Percentiles rank a stretch among this genome's conserved stretches.
These are phyloP conservation scores for Bombus confusus DNA, from an alignment of 1,140 invertebrate species.

Conservation along the genomic window DNA sequence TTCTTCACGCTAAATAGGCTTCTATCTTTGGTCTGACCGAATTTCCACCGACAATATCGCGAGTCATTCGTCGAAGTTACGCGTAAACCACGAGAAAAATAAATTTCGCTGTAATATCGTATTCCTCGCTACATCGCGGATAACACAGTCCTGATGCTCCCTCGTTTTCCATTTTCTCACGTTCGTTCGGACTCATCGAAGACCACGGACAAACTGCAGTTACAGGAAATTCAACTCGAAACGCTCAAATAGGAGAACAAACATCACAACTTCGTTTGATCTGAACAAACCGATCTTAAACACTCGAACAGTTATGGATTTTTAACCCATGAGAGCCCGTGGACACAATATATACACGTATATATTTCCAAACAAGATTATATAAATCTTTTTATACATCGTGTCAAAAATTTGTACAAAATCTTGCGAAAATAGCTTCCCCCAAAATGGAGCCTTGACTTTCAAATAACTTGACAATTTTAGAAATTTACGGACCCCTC, in stretches of 20 bases:
- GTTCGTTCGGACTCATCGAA: neutral
- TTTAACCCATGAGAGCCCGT: slow-evolving; percentile 28
- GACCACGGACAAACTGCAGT: neutral
- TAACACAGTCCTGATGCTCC: slow-evolving; percentile 44
- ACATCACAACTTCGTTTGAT: slow-evolving; percentile 21
- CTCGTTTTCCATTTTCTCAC: neutral
- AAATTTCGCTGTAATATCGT: slow-evolving; percentile 41
- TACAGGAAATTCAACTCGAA: slow-evolving; percentile 21
- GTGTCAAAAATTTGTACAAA: slow-evolving; percentile 60
- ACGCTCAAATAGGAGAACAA: slow-evolving; percentile 23
- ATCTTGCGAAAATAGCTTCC: slow-evolving; percentile 63
- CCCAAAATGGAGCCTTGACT: slow-evolving; percentile 46
- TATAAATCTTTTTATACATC: slow-evolving; percentile 33
- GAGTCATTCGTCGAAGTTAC: slow-evolving; percentile 24
- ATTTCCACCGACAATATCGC: slow-evolving; percentile 33
- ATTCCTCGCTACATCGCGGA: slow-evolving; percentile 25
- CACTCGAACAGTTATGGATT: neutral
- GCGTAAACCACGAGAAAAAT: slow-evolving; percentile 45
- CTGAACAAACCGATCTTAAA: slow-evolving; percentile 20
- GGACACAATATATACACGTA: slow-evolving; percentile 15
- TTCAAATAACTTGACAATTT: slow-evolving; percentile 16
- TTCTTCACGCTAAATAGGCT: slow-evolving; percentile 37
- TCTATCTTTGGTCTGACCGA: slow-evolving; percentile 66
- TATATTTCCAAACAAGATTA: slow-evolving; percentile 27
- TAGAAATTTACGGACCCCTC: slow-evolving; percentile 39